Conservation (phyloP, 2,888 invertebrate species). For the Frankliniella intonsa region DNA sequence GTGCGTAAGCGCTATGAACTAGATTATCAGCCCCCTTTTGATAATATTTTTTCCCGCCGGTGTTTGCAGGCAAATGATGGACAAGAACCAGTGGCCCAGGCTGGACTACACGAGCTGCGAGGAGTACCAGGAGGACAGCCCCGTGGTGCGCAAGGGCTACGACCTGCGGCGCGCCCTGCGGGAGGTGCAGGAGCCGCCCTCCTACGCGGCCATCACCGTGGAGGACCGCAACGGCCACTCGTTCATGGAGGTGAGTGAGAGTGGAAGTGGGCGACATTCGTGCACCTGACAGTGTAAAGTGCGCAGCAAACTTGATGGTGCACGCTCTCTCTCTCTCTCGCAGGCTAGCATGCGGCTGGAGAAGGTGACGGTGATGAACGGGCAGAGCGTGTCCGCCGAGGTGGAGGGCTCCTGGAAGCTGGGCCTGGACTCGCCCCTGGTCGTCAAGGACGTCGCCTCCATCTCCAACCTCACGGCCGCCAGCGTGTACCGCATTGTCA, state of each 20-base stretch:
- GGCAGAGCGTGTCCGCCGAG: slow-evolving; percentile 66
- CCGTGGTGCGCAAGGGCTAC: slow-evolving; percentile 62
- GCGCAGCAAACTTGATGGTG: no score
- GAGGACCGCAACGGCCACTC: slow-evolving; percentile 62
- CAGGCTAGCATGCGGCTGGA: slow-evolving; percentile 58
- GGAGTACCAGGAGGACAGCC: slow-evolving; percentile 70
- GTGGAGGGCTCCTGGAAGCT: slow-evolving; percentile 73
- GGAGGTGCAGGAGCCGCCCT: slow-evolving; percentile 55
- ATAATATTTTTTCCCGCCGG: slow-evolving; percentile 28
- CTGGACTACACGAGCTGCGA: slow-evolving; percentile 72
- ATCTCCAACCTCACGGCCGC: slow-evolving; percentile 73
- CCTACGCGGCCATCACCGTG: slow-evolving; percentile 63
- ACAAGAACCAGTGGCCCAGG: slow-evolving; percentile 60
- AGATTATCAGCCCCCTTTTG: neutral
- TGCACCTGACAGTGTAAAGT: no score
- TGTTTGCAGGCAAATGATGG: slow-evolving; percentile 51
- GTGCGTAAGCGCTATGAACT: neutral
- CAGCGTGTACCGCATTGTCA: slow-evolving; percentile 80
- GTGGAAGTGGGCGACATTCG: neutral
- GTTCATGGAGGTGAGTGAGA: slow-evolving; percentile 61
- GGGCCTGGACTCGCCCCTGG: slow-evolving; percentile 63
- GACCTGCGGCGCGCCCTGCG: slow-evolving; percentile 64
- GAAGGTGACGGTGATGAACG: slow-evolving; percentile 66
- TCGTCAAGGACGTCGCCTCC: slow-evolving; percentile 59
- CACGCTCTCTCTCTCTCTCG: neutral